Evolutionary conservation across 2,113 vertebrate species (phyloP), one percentile per base, ranked within the genome.

Genomic region (Origma solitaria): DNA sequence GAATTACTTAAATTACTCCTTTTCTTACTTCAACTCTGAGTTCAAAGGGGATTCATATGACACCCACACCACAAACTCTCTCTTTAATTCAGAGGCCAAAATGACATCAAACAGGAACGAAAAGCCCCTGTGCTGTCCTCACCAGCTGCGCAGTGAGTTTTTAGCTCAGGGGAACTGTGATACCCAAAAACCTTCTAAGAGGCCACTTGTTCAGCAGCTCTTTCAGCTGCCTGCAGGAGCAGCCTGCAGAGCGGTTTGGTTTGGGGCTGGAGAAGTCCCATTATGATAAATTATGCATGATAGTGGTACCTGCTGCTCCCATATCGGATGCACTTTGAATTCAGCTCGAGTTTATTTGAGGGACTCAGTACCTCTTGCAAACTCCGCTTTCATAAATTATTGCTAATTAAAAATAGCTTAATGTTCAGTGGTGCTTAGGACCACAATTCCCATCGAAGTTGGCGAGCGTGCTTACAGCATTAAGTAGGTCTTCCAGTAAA

Each of bases 1-100:
- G 80, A 93, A 92, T 93, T 95, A 80, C 68, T 92, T 95, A 88
- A 80, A 82, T 88, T 30, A 57, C 80, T 95, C 69, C 28, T 71
- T 92, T 91, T 90, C 77, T 91, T 69, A 42, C 62, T 91, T 90
- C 60, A 91, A 0, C 58, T 86, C 76, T 27, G 35, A 87, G 38
- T 94, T 94, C 50, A 90, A 86, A 94, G 60, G 51, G 64, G 89
- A 83, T 65, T 91, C 64, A 6, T 53, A 45, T 54, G 60, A 54
- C 42, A 68, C 64, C 38, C 50, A 77, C 54, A 61, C 72, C 68
- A 66, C 58, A 91, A 50, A 78, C 44, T 86, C 80, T 65, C 58
- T 16, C 91, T 92, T 72, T 82, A 90, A 73, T 86, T 86, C 69
- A 58, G 81, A 94, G 90, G 69, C 88, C 89, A 88, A 90, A 91